phyloP scores from a whole-genome alignment of 2,797 vertebrate species.

The Simalia tracyae region DNA sequence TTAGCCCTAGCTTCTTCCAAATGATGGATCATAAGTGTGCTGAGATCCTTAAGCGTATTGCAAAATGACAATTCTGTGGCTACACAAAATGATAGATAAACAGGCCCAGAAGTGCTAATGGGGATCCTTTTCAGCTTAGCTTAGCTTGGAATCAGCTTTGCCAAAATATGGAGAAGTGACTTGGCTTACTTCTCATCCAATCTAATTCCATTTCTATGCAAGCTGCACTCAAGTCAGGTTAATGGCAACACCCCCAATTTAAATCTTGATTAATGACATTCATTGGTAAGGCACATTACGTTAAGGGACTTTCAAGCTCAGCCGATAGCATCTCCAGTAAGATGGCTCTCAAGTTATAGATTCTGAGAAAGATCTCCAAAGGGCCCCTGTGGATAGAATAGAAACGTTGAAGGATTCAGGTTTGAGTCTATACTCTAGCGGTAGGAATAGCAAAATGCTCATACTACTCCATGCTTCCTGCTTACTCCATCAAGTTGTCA shows the following conservation, averaged over 20 bases:
- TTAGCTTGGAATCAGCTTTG: neutral
- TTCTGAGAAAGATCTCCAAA: neutral
- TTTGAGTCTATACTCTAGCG: neutral
- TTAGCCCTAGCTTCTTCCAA: neutral
- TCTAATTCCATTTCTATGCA: neutral
- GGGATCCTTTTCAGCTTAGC: neutral
- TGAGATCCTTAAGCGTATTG: neutral
- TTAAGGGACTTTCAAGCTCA: neutral
- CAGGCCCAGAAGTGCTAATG: neutral
- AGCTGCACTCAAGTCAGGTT: neutral
- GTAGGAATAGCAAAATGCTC: too few species aligned
- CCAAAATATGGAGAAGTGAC: neutral
- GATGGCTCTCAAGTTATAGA: neutral
- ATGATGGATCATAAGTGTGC: neutral
- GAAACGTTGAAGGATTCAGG: neutral
- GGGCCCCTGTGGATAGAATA: neutral
- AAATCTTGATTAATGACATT: neutral
- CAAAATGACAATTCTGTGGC: neutral
- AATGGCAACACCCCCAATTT: neutral
- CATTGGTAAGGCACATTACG: neutral
- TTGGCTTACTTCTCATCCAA: neutral
- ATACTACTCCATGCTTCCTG: too few species aligned
- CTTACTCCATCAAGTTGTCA: too few species aligned
- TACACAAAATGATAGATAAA: neutral
- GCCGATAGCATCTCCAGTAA: neutral